phyloP scores from a whole-genome alignment of 2,888 invertebrate species.

The Esperia sulphurella region DNA sequence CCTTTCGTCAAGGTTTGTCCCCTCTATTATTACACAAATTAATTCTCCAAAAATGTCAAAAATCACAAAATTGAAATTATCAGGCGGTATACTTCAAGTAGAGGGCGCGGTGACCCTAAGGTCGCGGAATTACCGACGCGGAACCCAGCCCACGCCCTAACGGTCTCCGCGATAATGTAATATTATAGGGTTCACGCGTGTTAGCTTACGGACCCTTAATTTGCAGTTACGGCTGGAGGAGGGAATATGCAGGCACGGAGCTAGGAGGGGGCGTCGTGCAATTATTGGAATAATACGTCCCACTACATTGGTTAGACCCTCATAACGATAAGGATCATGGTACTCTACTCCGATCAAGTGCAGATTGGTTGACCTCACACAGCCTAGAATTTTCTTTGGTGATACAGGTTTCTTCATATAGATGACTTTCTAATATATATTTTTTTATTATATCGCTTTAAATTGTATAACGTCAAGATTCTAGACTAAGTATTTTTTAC shows the following conservation, averaged over 20 bases:
- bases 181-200: conserved; percentile 8
- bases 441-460: too few species aligned
- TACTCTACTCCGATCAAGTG: too few species aligned
- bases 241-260: not conserved
- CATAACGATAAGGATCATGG: too few species aligned
- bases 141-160: conserved; percentile 9
- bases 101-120: conserved; percentile 10
- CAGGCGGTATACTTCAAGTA: not conserved
- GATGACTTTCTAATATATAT: too few species aligned
- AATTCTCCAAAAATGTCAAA: conserved; percentile 3
- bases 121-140: conserved; percentile 9
- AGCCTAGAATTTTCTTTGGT: too few species aligned
- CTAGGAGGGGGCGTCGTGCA: too few species aligned
- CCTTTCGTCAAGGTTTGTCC: not conserved
- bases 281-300: too few species aligned
- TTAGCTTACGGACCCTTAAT: conserved; percentile 4
- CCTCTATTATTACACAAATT: conserved; percentile 1
- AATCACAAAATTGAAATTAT: conserved; percentile 10
- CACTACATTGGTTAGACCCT: too few species aligned
- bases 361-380: too few species aligned
- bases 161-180: conserved; percentile 8
- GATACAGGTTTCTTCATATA: too few species aligned
- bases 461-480: too few species aligned
- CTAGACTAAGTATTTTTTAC: too few species aligned
- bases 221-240: not conserved